Percentiles rank a stretch among this genome's conserved stretches.
These are phyloP conservation scores for Campylomormyrus tamandua DNA, from an alignment of 2,113 vertebrate species.

Conservation along the genomic window DNA sequence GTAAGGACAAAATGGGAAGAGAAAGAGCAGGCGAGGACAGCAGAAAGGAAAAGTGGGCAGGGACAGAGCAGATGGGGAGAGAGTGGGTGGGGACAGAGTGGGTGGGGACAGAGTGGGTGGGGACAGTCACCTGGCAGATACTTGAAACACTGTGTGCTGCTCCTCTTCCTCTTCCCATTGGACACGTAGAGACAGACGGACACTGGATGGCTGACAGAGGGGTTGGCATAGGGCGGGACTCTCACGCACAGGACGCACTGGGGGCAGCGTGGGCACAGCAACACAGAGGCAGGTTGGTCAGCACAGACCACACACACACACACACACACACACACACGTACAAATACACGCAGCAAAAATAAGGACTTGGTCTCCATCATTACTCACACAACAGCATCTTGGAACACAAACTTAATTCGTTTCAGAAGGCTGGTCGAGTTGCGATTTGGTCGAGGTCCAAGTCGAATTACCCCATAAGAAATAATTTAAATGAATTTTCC, in stretches of 20 bases:
- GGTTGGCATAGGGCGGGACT: slow-evolving; percentile 74
- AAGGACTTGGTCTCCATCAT: background rate
- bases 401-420: too few relatives aligned
- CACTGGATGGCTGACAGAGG: slow-evolving; percentile 65
- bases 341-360: background rate
- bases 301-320: background rate
- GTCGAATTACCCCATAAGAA: too few relatives aligned
- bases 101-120: background rate
- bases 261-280: background rate
- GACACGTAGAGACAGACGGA: slow-evolving; percentile 79
- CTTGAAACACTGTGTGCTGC: slow-evolving; percentile 80
- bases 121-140: slow-evolving; percentile 70
- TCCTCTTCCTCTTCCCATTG: slow-evolving; percentile 80
- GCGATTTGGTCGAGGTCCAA: too few relatives aligned
- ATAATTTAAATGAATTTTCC: too few relatives aligned
- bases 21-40: too few relatives aligned
- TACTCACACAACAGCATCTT: background rate
- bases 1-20: background rate
- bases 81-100: background rate
- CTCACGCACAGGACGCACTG: slow-evolving; percentile 70
- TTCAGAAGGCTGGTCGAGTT: too few relatives aligned
- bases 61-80: background rate
- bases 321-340: background rate
- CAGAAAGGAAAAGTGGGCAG: too few relatives aligned
- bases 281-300: background rate